Base-by-base conservation (phyloP, 1,140 invertebrate species). In the Leptinotarsa texana region DNA sequence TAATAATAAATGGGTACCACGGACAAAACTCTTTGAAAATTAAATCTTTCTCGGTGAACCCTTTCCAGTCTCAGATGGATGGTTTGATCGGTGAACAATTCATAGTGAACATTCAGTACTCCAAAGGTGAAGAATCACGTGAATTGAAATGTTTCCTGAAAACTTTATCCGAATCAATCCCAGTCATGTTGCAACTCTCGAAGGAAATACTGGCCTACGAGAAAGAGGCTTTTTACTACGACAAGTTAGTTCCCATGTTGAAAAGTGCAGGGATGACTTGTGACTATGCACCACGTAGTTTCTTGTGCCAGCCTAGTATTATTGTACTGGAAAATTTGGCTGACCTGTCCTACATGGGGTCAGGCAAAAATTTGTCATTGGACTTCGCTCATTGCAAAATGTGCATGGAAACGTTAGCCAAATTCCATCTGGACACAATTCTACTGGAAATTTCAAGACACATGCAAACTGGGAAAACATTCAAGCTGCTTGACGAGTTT, bases 401-500 rank as follows among this genome's bases (percentile, higher is more conserved):
- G 11, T 83, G 80, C 63, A 72, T 87, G 22, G 69, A 65, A n/a
- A 66, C 76, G 5, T 18, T 87, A 8, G 85, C 85, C 6, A 79
- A 78, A 71, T 70, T 86, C 13, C 85, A 87, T 63, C 81, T 81
- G 0, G 77, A 80, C 1, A 82, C 81, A 13, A 17, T 86, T 1
- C 18, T 83, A 1, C 81, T 81, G 33, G 85, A 86, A 70, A 48
- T 73, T 24, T 69, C 73, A 17, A 74, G 83, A 70, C 63, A 70
- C 3, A 33, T 78, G 24, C 48, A 57, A 67, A 57, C 63, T n/a
- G 75, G 69, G 42, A 62, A n/a, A 13, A 57, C 27, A 17, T 79
- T 72, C 47, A 74, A 75, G 4, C 24, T 77, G 3, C 72, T 81
- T 4, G 67, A 57, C n/a, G 75, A 49, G 74, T 78, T 69, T 63